A percentile compares a stretch with the other conserved stretches of the same genome.
phyloP scores from a whole-genome alignment of 2,113 vertebrate species.

The Hylia prasina region DNA sequence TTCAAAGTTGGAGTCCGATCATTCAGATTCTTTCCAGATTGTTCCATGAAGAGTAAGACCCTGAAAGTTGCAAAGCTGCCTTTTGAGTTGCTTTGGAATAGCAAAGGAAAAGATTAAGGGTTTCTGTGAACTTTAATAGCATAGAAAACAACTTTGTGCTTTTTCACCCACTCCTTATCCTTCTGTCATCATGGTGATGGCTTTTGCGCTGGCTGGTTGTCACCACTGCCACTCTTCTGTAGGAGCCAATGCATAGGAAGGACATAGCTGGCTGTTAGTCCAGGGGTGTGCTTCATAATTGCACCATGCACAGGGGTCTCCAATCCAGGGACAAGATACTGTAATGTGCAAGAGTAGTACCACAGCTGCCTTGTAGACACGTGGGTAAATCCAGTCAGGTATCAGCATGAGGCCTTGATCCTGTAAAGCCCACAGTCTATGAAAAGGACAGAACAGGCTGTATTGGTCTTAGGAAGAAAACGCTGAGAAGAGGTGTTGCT shows the following conservation, averaged over 20 bases:
- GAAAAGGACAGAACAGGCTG: background rate
- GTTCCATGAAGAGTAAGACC: background rate
- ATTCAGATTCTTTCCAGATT: background rate
- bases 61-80: background rate
- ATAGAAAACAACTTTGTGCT: background rate
- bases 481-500: background rate
- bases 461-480: background rate
- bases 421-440: background rate
- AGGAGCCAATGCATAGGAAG: background rate
- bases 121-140: background rate
- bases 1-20: background rate
- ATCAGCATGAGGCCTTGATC: background rate
- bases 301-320: background rate
- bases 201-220: background rate
- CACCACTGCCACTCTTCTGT: background rate
- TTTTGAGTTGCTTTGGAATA: background rate
- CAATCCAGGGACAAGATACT: accelerated
- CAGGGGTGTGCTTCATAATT: background rate
- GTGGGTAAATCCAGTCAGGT: background rate
- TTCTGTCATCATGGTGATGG: background rate
- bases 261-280: background rate
- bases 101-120: background rate
- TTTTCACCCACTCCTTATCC: background rate
- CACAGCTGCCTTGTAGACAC: background rate
- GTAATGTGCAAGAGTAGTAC: background rate